A percentile compares a stretch with the other conserved stretches of the same genome.
phyloP scores from a whole-genome alignment of 2,888 invertebrate species.

The Phytoseiulus persimilis region DNA sequence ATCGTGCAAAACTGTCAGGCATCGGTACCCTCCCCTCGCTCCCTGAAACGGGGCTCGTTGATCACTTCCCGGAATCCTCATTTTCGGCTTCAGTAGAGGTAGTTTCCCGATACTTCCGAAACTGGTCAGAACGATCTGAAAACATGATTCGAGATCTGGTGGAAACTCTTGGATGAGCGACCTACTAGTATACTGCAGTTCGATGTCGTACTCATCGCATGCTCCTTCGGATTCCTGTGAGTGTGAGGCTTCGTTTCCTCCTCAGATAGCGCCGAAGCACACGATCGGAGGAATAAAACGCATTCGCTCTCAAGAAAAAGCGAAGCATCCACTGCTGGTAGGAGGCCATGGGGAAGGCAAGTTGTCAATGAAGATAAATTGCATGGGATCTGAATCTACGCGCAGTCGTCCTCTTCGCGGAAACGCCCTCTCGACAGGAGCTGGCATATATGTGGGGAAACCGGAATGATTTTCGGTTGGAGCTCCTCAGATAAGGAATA shows the following conservation, averaged over 20 bases:
- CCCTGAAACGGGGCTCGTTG: not conserved
- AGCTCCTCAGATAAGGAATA: not conserved
- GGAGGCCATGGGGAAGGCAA: not conserved
- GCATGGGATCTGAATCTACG: not conserved
- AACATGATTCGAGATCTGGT: too few species aligned
- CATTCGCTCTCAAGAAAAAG: not conserved
- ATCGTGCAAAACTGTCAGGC: not conserved
- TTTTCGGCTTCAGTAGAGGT: not conserved
- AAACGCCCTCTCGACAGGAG: not conserved
- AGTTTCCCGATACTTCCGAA: not conserved
- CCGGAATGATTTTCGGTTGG: not conserved
- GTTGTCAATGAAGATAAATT: slow-evolving; percentile 5
- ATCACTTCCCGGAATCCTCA: not conserved
- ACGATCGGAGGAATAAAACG: not conserved
- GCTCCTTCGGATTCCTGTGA: too few species aligned
- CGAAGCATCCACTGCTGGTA: not conserved
- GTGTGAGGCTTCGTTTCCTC: too few species aligned
- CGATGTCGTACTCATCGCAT: too few species aligned
- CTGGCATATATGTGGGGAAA: not conserved
- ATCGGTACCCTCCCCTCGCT: not conserved
- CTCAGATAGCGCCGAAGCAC: not conserved
- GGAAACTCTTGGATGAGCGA: too few species aligned
- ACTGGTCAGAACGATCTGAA: too few species aligned
- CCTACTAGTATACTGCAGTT: too few species aligned
- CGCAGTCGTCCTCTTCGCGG: not conserved